Base-by-base conservation (phyloP, 2,113 vertebrate species). In the Catagonus wagneri region DNA sequence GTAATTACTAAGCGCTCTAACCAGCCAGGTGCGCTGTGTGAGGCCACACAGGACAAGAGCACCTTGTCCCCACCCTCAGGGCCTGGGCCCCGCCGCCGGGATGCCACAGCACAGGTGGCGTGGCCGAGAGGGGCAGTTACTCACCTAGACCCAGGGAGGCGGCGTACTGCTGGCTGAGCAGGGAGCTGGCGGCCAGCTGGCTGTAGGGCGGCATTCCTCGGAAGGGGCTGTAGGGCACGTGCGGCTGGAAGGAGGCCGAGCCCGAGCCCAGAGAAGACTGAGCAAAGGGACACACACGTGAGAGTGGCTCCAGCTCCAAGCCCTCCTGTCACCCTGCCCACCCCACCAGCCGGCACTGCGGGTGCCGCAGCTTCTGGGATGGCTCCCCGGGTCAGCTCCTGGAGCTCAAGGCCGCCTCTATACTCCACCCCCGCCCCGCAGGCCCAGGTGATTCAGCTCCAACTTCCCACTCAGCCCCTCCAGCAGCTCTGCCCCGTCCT, bases 161-260 rank as follows among this genome's bases (percentile, higher is more conserved):
- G 66, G 99, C 99, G 56, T 99, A 99, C 97, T 99, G 99, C 96
- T 99, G 99, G 98, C 98, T 99, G 83, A 99, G 99, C 74, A 99
- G 98, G 90, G 99, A 99, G 98, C 98, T 99, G 97, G 99, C 99
- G 74, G 99, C 99, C 75, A 99, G 98, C 95, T 99, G 99, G 98
- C 99, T 99, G 97, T 99, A 99, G 72, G 99, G 97, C 1, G 99
- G 98, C 98, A 99, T 99, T 97, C 99, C 98, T 98, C 99, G 98
- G 93, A 99, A 98, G 7, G 99, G 99, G 97, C 99, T 99, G 97
- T 99, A 99, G 96, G 99, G 98, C 98, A 98, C 99, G 90, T 98
- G 98, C 39, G 98, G 97, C 96, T 99, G 98, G 97, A 99, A 99
- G 96, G 99, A 87, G 4, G 99, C 96, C 19, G 99, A 98, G 32